Base-by-base conservation (phyloP, 2,888 invertebrate genomes). In the Lasioglossum zephyrum region DNA sequence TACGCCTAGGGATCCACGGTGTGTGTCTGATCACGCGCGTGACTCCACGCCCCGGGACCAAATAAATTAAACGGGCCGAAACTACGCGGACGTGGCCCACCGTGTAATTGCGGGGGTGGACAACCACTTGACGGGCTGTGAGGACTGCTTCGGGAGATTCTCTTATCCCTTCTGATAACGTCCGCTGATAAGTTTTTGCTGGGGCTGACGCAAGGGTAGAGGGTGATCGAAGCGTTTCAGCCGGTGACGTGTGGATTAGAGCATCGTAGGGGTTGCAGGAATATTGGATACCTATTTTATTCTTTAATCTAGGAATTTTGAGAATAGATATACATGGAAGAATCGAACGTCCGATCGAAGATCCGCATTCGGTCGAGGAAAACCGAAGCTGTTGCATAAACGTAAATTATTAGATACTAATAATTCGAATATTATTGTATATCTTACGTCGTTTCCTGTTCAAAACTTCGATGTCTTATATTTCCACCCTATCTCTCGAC, bases 51-150 rank as follows among this genome's bases (percentile, higher is more conserved):
- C 85, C 53, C 53, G 36, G 41, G 81, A 60, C 60, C 83, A 88
- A 88, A 89, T 89, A 89, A 88, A 90, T 90, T 89, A 90, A 90
- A 86, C 87, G 87, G 18, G 53, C 39, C 74, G 84, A 81, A 82
- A 89, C 81, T 84, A 78, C 84, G 79, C 63, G 83, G 78, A 83
- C 82, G 70, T 73, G 79, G 73, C 8, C 63, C 49, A 49, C 31
- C 66, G n/a, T 80, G 82, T 87, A 87, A 87, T 86, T 86, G 75
- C 60, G 39, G 70, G 39, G 36, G 36, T 16, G 18, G 70, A 53
- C 53, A 53, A 41, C 31, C 82, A 75, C 72, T 76, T 76, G 73
- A 82, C 53, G 22, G 53, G 53, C 9, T n/a, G 9, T n/a, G 9
- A n/a, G n/a, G n/a, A n/a, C 8, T 53, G 53, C 22, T 53, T 22